Conservation (phyloP, 2,888 invertebrate genomes). For the Mongoloraphidia duomilia region DNA sequence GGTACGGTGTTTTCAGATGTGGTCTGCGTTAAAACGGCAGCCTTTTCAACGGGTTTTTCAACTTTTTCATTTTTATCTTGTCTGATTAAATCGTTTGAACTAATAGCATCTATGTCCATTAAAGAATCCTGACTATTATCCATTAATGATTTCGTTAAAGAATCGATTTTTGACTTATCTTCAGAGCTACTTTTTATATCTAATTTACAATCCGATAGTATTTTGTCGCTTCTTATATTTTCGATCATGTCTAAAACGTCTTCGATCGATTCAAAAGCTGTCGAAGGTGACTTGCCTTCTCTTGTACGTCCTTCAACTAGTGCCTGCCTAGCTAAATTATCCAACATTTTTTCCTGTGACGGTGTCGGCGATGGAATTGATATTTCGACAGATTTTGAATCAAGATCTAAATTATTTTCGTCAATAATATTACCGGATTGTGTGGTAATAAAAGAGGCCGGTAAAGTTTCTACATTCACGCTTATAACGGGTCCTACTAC, state of each 20-base stretch:
- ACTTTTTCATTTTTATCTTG: constrained; percentile 15
- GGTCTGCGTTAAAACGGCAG: background rate
- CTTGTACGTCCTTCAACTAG: constrained; percentile 34
- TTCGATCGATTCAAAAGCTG: constrained; percentile 49
- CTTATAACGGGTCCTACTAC: constrained; percentile 21
- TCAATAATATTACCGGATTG: constrained; percentile 41
- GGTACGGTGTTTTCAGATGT: constrained; percentile 18
- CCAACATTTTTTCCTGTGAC: constrained; percentile 46
- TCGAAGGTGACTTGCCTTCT: constrained; percentile 33
- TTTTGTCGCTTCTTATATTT: constrained; percentile 34
- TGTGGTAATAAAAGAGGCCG: constrained; percentile 39
- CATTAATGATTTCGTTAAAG: constrained; percentile 11
- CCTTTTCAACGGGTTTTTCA: background rate
- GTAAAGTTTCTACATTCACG: constrained; percentile 36
- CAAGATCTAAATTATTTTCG: constrained; percentile 38
- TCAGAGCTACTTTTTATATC: constrained; percentile 2
- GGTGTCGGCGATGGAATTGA: constrained; percentile 52
- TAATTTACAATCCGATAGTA: background rate
- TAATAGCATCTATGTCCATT: constrained; percentile 14
- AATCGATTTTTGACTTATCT: constrained; percentile 11
- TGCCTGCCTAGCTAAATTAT: constrained; percentile 46
- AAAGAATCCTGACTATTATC: constrained; percentile 13
- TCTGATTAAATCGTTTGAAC: constrained; percentile 14
- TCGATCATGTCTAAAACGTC: constrained; percentile 57
- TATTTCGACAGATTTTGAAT: constrained; percentile 48